Evolutionary conservation across 2,113 vertebrate species (phyloP).

Genomic region (Macrotus californicus): DNA sequence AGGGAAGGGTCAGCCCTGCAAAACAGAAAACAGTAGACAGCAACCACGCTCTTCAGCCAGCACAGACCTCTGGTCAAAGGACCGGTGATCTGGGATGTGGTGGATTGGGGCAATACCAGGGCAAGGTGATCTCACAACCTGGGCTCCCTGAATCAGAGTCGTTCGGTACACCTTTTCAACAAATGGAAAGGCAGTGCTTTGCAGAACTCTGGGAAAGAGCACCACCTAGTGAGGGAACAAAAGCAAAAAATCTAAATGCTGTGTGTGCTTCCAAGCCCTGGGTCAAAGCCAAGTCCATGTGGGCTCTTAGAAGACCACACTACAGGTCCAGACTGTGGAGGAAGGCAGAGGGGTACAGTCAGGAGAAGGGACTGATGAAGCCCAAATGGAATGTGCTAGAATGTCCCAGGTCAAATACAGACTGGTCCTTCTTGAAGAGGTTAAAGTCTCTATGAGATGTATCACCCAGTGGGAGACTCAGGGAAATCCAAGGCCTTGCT

Average conservation of each 20-base stretch:
- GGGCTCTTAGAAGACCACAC: background rate
- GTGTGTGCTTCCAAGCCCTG: background rate
- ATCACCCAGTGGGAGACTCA: background rate
- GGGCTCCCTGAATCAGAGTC: rapidly evolving
- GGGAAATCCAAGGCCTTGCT: background rate
- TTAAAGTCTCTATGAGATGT: background rate
- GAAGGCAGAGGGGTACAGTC: rapidly evolving
- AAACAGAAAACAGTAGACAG: background rate
- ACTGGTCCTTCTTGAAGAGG: background rate
- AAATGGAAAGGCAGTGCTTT: background rate
- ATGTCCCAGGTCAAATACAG: background rate
- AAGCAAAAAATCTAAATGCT: background rate
- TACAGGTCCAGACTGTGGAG: background rate
- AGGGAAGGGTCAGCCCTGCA: background rate
- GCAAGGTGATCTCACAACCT: background rate
- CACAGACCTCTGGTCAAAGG: background rate
- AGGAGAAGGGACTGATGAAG: background rate
- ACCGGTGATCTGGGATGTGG: background rate
- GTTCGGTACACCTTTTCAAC: background rate
- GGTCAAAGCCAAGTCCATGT: background rate
- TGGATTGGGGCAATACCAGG: background rate
- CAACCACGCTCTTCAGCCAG: background rate
- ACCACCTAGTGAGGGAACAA: slow-evolving; percentile 1
- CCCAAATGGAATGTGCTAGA: background rate
- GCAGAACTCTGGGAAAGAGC: background rate